Conservation (phyloP, 1,140 invertebrate species). For the Drosophila bipectinata region DNA sequence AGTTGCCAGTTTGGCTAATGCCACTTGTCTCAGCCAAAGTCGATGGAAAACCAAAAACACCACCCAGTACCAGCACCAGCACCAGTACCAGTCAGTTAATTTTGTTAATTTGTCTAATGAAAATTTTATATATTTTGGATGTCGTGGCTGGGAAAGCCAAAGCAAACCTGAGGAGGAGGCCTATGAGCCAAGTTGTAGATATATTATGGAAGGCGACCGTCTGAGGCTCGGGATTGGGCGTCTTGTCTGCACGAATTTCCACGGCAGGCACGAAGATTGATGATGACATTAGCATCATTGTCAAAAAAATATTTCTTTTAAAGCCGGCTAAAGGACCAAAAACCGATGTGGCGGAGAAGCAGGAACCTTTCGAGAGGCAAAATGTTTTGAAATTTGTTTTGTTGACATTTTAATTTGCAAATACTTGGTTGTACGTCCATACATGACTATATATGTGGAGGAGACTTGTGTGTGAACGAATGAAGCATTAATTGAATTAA, state of each 20-base stretch:
- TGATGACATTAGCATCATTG: constrained; percentile 83
- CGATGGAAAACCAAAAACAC: constrained; percentile 13
- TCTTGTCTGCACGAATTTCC: constrained; percentile 50
- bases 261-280: constrained; percentile 76
- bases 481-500: constrained; percentile 80
- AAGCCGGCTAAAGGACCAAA: constrained; percentile 50
- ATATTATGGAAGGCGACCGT: constrained; percentile 54
- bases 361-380: constrained; percentile 51
- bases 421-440: constrained; percentile 45
- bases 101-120: constrained; percentile 83
- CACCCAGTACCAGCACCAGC: constrained; percentile 8
- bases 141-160: constrained; percentile 23
- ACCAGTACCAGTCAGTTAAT: constrained; percentile 49
- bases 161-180: constrained; percentile 43
- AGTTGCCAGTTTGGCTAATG: constrained; percentile 75
- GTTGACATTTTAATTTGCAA: constrained; percentile 82
- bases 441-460: not conserved
- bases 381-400: constrained; percentile 74
- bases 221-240: constrained; percentile 48
- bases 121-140: constrained; percentile 45
- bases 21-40: constrained; percentile 63
- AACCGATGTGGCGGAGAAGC: constrained; percentile 25
- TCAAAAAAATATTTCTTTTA: constrained; percentile 72
- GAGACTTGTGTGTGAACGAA: constrained; percentile 31
- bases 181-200: constrained; percentile 47